Evolutionary conservation across 2,888 invertebrate species (phyloP), one percentile per base, ranked within the genome.

Genomic region (Tanytarsus gracilentus): DNA sequence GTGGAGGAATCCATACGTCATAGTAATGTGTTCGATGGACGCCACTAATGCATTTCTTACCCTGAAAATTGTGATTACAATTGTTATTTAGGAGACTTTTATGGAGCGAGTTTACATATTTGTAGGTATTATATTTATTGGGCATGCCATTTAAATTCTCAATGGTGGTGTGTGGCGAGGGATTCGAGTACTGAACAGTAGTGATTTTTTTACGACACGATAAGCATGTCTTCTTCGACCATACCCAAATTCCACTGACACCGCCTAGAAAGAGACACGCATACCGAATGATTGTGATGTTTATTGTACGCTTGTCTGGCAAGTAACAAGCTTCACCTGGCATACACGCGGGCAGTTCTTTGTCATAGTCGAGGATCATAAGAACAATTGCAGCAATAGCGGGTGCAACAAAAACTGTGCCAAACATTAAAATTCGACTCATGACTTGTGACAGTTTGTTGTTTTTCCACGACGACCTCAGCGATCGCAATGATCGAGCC

Each of bases 191-290:
- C 27, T 55, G 55, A n/a, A 30, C 44, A 11, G 48, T 48, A 14
- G 61, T 56, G 25, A 65, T 63, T 1, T 73, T 70, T 61, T 67
- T 71, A 50, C 72, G 69, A 62, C 73, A 73, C 11, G 73, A 72
- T 23, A 73, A 71, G 61, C 73, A 73, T 2, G 73, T 73, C 51
- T 73, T 73, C 25, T 73, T 69, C 2, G 74, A 72, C 73, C 73
- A 73, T 14, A 73, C 74, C 73, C 73, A 73, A 69, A 73, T 69
- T 48, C 74, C 74, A 11, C 73, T 72, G 1, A 73, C 70, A 40
- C 73, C 73, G 26, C 73, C 72, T 26, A 69, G 66, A 36, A 73
- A 66, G 56, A 72, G 71, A 33, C 71, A 70, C 63, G 72, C 70
- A 56, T 73, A 66, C 39, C 71, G 64, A 56, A 71, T 61, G 52